Base-by-base conservation (phyloP, 2,113 vertebrate species). In the Rhynchopsitta pachyrhyncha region DNA sequence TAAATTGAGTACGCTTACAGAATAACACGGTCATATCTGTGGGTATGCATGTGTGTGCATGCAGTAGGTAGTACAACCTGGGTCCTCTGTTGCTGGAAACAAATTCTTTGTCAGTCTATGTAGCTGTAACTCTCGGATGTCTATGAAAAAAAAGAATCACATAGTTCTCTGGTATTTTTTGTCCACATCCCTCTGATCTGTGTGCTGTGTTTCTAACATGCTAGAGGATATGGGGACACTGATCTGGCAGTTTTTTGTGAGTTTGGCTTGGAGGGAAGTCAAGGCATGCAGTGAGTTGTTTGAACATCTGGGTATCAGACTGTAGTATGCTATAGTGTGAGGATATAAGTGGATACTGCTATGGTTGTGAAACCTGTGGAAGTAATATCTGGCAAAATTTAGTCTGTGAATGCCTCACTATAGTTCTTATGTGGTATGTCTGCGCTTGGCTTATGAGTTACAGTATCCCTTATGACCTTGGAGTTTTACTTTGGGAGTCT, bases 21-120 rank as follows among this genome's bases (percentile, higher is more conserved):
- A 76, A 10, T 52, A 44, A 20, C 16, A 17, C 17, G 11, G 29
- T 25, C 3, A 0, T 46, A 29, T 41, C 23, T 37, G 4, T 57
- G 22, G 2, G 6, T 16, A 16, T 15, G 19, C 11, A 1, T 13
- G 14, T 12, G 22, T 35, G 37, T 37, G 25, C 7, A 1, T 19
- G 49, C 1, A 33, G 28, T 80, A 27, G 20, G 46, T 41, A 42
- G 22, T 60, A 27, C 19, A 79, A 69, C 47, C 39, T 37, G 39
- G 55, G 53, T 13, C 29, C 7, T 93, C 15, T 50, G 6, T 86
- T 90, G 33, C 41, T 37, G 49, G 67, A 68, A 86, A 35, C 1
- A 22, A 4, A 55, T 86, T 57, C 27, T 42, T 85, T 71, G 37
- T 49, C 13, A 15, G 13, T 46, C 53, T 60, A 3, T 0, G 0